A percentile compares a stretch with the other conserved stretches of the same genome.
Evolutionary conservation across 2,797 vertebrate genomes (phyloP).

Genomic region (Phalloptychus januarius): DNA sequence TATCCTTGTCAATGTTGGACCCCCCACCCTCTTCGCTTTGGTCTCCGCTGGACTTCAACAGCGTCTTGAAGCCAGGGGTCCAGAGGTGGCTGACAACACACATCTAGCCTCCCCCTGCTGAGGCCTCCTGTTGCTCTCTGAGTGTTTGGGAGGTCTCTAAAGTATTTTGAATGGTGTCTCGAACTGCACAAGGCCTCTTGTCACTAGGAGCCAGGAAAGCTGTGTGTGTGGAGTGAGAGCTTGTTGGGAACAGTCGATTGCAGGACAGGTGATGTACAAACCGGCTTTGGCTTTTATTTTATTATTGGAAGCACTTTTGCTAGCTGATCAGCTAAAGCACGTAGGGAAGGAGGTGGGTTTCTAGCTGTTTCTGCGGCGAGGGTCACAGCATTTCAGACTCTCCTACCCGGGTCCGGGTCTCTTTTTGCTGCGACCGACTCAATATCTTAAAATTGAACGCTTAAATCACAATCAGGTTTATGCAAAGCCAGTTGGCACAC

Average conservation of each 20-base stretch:
- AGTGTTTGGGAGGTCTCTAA: slow-evolving; percentile 59
- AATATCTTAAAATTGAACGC: slow-evolving; percentile 8
- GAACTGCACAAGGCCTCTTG: slow-evolving; percentile 57
- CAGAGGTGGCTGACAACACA: slow-evolving; percentile 42
- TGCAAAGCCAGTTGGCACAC: slow-evolving; percentile 9
- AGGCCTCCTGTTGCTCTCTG: slow-evolving; percentile 71
- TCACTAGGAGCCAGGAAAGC: slow-evolving; percentile 46
- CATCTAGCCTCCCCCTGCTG: slow-evolving; percentile 42
- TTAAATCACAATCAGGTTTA: slow-evolving; percentile 2
- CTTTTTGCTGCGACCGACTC: slow-evolving; percentile 2
- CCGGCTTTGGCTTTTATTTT: slow-evolving; percentile 40
- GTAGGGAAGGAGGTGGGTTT: slow-evolving; percentile 24
- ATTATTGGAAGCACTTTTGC: slow-evolving; percentile 17
- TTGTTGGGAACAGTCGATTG: slow-evolving; percentile 24
- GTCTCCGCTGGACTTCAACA: slow-evolving; percentile 24
- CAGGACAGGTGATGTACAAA: slow-evolving; percentile 43
- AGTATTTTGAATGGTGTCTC: slow-evolving; percentile 60
- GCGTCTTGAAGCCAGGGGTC: slow-evolving; percentile 42
- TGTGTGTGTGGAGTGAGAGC: slow-evolving; percentile 39
- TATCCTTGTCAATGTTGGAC: slow-evolving; percentile 29
- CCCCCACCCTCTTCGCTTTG: slow-evolving; percentile 19
- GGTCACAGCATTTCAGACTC: slow-evolving; percentile 32
- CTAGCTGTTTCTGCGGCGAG: slow-evolving; percentile 40
- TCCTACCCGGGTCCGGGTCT: slow-evolving; percentile 21
- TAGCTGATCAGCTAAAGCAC: slow-evolving; percentile 26